phyloP scores from a whole-genome alignment of 2,888 invertebrate species.

The Lithophane leautieri region DNA sequence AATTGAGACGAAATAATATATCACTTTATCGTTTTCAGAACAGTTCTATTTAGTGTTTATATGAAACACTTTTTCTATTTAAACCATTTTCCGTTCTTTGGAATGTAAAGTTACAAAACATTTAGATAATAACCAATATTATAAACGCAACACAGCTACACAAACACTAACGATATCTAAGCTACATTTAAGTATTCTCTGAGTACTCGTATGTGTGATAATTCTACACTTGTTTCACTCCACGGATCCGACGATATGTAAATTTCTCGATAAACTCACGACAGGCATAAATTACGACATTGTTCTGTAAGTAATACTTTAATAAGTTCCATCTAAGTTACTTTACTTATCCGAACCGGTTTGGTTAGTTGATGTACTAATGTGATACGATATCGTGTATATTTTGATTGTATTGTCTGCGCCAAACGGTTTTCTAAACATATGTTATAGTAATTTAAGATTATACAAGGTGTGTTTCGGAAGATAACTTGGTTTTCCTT shows the following conservation, averaged over 20 bases:
- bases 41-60: neutral
- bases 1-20: neutral
- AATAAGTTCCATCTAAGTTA: conserved; percentile 26
- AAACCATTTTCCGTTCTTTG: neutral
- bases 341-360: conserved; percentile 25
- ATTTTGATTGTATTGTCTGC: conserved; percentile 9
- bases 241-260: conserved; percentile 36
- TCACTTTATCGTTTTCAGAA: neutral
- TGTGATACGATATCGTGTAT: conserved; percentile 21
- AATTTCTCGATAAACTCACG: conserved; percentile 54
- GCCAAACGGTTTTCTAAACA: conserved; percentile 44
- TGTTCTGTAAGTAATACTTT: conserved; percentile 8
- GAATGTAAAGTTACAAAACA: neutral
- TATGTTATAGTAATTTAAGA: conserved; percentile 3
- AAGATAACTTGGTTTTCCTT: neutral
- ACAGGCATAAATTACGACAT: conserved; percentile 44
- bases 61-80: neutral
- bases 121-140: neutral
- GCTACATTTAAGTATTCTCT: conserved; percentile 14
- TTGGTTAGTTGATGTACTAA: conserved; percentile 19
- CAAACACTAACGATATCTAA: conserved; percentile 34
- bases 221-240: conserved; percentile 15
- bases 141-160: conserved; percentile 18
- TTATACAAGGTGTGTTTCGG: conserved; percentile 32
- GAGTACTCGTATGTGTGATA: conserved; percentile 46